These are phyloP conservation scores for Drosophila neocordata DNA, from an alignment of 1,140 invertebrate genomes.

Conservation along the genomic window DNA sequence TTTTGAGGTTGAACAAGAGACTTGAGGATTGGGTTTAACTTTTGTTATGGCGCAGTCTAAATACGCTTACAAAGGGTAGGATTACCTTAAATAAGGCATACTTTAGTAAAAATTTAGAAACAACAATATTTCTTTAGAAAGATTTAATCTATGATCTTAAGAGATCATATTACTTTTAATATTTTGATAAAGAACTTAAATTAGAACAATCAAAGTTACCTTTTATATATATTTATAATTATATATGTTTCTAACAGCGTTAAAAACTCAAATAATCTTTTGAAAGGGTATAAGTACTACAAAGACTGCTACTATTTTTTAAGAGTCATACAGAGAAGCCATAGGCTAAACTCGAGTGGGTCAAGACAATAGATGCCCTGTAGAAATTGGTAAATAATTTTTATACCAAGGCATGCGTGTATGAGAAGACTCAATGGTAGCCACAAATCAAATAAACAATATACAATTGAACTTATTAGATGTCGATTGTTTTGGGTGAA, in stretches of 20 bases:
- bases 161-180: too few relatives aligned
- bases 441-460: slow-evolving; percentile 75
- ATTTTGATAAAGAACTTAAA: too few relatives aligned
- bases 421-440: slow-evolving; percentile 36
- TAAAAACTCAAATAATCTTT: background rate
- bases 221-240: too few relatives aligned
- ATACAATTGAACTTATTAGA: slow-evolving; percentile 68
- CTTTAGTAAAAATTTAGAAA: too few relatives aligned
- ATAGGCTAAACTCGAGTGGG: slow-evolving; percentile 21
- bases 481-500: slow-evolving; percentile 56
- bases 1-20: slow-evolving; percentile 37
- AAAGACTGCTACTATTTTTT: slow-evolving; percentile 51
- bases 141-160: too few relatives aligned
- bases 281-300: background rate
- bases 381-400: slow-evolving; percentile 58
- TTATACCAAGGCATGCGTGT: background rate
- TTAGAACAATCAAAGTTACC: too few relatives aligned
- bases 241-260: too few relatives aligned
- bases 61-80: too few relatives aligned
- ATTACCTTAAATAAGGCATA: too few relatives aligned
- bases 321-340: slow-evolving; percentile 56
- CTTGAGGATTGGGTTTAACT: background rate
- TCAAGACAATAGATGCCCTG: slow-evolving; percentile 59
- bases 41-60: background rate
- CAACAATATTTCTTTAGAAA: too few relatives aligned